Percentiles rank a stretch among this genome's conserved stretches.
phyloP scores from a whole-genome alignment of 2,797 vertebrate species.

The Onychomys torridus region DNA sequence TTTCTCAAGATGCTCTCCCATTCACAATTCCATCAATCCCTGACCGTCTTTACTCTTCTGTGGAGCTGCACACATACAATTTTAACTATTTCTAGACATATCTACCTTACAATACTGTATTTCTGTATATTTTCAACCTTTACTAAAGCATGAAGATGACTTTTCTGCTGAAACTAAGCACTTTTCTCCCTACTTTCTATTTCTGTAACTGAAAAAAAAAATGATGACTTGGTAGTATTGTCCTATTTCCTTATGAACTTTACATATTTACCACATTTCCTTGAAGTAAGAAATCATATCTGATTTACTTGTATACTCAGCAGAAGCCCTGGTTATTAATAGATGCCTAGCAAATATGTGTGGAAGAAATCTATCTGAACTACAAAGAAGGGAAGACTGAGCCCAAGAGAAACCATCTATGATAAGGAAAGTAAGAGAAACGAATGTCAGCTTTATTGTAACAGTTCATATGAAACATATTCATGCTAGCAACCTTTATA shows the following conservation, averaged over 20 bases:
- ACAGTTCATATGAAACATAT: neutral
- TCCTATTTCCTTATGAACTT: neutral
- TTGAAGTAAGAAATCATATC: neutral
- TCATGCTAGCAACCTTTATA: neutral
- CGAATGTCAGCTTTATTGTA: neutral
- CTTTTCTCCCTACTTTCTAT: neutral
- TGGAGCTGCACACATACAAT: neutral
- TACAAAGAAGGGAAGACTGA: neutral
- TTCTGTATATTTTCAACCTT: neutral
- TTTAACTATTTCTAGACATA: neutral
- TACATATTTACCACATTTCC: neutral
- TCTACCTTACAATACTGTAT: neutral
- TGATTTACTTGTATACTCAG: neutral
- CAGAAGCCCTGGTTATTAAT: neutral
- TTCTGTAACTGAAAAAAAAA: slow-evolving; percentile 26
- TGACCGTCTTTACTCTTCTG: neutral
- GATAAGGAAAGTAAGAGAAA: neutral
- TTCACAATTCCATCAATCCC: neutral
- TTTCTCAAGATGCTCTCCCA: neutral
- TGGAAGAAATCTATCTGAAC: neutral
- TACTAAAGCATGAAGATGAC: neutral
- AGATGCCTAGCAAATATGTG: neutral
- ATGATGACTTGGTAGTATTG: neutral
- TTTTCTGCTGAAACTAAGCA: neutral
- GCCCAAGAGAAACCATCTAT: neutral